Base-by-base conservation (phyloP, 2,888 invertebrate species). In the Scaptomyza polygonia region DNA sequence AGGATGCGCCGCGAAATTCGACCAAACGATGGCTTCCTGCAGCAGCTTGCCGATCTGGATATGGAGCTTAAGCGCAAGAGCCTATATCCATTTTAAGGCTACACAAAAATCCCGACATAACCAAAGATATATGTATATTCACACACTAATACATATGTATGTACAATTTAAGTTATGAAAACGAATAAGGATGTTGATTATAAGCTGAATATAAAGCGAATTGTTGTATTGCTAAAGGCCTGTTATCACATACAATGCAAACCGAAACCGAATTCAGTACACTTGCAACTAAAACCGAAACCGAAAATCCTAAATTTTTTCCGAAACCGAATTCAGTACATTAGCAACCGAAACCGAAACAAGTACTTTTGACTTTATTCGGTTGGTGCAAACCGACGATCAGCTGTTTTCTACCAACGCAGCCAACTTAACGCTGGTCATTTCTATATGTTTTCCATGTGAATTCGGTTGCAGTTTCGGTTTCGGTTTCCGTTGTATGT, bases 1-100 rank as follows among this genome's bases (percentile, higher is more conserved):
- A 95, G 96, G 67, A 93, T 93, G 73, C 93, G 94, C 67, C 94
- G 96, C 43, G 94, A 95, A 83, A 94, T 97, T 79, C 94, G 94
- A 86, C 96, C 97, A 44, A 97, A 97, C 89, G 94, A 95, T 80
- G 96, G 96, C 59, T 97, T 97, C 92, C 92, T 97, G 59, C 94
- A 94, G 57, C 96, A 96, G 86, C 92, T 97, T 66, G 95, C 95
- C 63, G 94, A 94, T 73, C 93, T 96, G 52, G 94, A 94, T 90
- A 92, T 93, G 81, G 94, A 94, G 86, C 91, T 94, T 62, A 93
- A 93, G 77, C 92, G 93, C 66, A 92, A 93, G 73, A 92, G 93
- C 67, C 82, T 88, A 3, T 90, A 90, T 77, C 90, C 90, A 54
- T 91, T 86, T 53, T 91, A 88, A 88, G 56, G 16, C 18, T n/a